Percentiles rank a stretch among this genome's conserved stretches.
Evolutionary conservation across 2,113 vertebrate species (phyloP).

Genomic region (Chunga burmeisteri): DNA sequence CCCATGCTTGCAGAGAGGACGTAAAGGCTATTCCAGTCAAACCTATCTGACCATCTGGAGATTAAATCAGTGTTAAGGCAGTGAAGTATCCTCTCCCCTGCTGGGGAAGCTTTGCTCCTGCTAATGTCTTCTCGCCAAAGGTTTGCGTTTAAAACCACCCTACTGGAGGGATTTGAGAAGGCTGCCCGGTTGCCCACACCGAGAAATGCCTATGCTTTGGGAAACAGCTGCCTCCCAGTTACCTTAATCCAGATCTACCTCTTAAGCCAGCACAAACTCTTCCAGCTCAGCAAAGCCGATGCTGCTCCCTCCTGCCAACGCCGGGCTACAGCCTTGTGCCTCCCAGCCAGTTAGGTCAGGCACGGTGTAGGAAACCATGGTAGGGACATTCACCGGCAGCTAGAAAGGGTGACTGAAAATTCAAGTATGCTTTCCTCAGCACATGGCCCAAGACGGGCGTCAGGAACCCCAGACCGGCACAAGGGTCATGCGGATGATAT

Average conservation of each 20-base stretch:
- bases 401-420: conserved; percentile 68
- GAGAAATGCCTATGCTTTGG: background rate
- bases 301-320: background rate
- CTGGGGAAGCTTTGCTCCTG: background rate
- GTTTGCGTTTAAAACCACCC: background rate
- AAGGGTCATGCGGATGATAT: background rate
- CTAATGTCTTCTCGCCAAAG: background rate
- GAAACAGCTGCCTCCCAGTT: background rate
- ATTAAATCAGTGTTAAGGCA: conserved; percentile 63
- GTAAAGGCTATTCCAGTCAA: conserved; percentile 23
- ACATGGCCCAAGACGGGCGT: background rate
- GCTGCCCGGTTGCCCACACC: background rate
- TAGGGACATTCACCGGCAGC: conserved; percentile 61
- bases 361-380: conserved; percentile 41
- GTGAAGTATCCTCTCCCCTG: conserved; percentile 1
- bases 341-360: conserved; percentile 15
- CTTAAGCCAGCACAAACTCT: background rate
- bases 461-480: conserved; percentile 26
- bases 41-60: background rate
- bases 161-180: background rate
- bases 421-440: conserved; percentile 76
- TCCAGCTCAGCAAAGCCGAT: background rate
- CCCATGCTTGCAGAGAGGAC: background rate
- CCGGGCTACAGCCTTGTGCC: background rate
- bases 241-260: background rate